Evolutionary conservation across 2,888 invertebrate genomes (phyloP).

Genomic region (Laothoe populi): DNA sequence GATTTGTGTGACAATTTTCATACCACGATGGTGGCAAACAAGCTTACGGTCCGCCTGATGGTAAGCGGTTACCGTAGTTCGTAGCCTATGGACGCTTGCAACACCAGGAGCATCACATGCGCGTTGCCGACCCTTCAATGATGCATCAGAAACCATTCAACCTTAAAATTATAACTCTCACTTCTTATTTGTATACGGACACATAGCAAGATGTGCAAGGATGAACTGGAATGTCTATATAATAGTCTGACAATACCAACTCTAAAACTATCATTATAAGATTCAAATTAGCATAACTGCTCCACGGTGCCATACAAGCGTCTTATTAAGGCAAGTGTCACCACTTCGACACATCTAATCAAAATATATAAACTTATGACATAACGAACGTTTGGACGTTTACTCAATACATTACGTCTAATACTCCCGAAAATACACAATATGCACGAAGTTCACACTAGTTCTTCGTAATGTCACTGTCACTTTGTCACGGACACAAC

Average conservation of each 20-base stretch:
- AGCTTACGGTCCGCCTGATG: no score
- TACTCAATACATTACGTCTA: constrained; percentile 20
- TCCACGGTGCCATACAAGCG: not conserved
- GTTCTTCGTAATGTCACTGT: not conserved
- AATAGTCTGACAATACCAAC: not conserved
- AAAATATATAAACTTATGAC: constrained; percentile 11
- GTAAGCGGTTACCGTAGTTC: no score
- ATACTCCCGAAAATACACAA: not conserved
- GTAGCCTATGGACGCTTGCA: no score
- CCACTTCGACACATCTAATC: constrained; percentile 8
- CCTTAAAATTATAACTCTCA: no score
- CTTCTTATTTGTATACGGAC: no score
- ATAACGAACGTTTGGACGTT: constrained; percentile 19
- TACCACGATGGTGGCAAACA: no score
- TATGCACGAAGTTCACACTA: not conserved
- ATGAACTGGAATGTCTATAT: no score
- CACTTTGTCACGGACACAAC: not conserved
- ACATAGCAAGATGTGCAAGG: no score
- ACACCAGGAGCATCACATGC: no score
- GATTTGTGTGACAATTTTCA: no score
- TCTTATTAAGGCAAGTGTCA: constrained; percentile 10
- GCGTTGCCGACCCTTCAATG: no score
- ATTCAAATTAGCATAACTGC: not conserved
- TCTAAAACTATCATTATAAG: not conserved
- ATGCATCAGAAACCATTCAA: no score